Evolutionary conservation across 2,797 vertebrate genomes (phyloP).

Genomic region (Staurois parvus): DNA sequence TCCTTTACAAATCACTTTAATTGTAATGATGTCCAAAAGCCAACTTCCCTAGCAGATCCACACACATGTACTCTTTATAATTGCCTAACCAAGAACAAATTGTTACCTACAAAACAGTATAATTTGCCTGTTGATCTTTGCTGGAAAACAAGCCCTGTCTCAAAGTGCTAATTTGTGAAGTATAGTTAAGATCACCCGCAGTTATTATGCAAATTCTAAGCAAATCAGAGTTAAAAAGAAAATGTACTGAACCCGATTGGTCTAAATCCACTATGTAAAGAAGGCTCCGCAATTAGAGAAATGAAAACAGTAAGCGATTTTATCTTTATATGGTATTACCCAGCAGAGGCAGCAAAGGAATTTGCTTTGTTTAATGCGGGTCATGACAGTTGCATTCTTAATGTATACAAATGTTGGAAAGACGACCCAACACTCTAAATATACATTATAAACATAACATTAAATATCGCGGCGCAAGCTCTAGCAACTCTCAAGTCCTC

Average conservation of each 20-base stretch:
- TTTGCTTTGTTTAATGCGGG: conserved; percentile 49
- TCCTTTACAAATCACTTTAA: too few relatives aligned
- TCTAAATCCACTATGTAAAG: too few relatives aligned
- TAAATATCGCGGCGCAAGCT: neutral
- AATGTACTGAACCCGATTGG: neutral
- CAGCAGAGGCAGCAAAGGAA: conserved; percentile 29
- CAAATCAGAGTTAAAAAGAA: neutral
- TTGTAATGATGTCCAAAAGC: neutral
- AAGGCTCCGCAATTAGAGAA: neutral
- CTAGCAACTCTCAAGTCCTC: too few relatives aligned
- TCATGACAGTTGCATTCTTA: conserved; percentile 3
- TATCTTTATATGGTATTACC: conserved; percentile 56
- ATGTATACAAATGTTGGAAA: conserved; percentile 15
- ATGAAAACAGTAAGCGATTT: neutral
- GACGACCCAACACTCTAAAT: neutral
- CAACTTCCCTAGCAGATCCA: neutral
- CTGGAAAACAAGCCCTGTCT: neutral
- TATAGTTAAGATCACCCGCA: neutral
- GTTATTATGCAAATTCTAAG: neutral
- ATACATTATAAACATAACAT: conserved; percentile 3
- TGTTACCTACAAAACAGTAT: conserved; percentile 29
- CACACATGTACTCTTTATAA: conserved; percentile 5
- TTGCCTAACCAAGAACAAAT: conserved; percentile 40
- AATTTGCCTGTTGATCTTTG: conserved; percentile 33
- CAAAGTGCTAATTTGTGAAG: neutral